Conservation (phyloP, 1,140 invertebrate species). For the Notospermus geniculatus region DNA sequence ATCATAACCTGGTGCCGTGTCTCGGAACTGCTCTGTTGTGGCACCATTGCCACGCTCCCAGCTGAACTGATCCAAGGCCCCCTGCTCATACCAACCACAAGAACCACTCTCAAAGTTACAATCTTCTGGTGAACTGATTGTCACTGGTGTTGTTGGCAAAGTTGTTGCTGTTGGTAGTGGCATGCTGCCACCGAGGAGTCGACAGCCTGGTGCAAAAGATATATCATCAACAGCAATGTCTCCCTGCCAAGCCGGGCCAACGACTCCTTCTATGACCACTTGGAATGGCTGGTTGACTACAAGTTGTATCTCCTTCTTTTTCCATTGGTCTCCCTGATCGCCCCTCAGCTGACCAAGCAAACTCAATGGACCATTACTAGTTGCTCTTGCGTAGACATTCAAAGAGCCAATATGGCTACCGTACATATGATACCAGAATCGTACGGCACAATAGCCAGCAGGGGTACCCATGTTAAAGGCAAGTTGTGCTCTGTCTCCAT, state of each 20-base stretch:
- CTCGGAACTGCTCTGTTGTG: conserved; percentile 14
- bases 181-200: too few relatives aligned
- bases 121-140: conserved; percentile 5
- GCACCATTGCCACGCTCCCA: conserved; percentile 31
- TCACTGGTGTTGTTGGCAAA: conserved; percentile 4
- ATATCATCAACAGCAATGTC: conserved; percentile 76
- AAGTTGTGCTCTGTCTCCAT: conserved; percentile 7
- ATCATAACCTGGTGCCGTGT: conserved; percentile 30
- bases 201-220: conserved; percentile 46
- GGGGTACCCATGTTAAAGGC: neutral
- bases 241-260: conserved; percentile 68
- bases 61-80: conserved; percentile 28
- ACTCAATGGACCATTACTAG: neutral
- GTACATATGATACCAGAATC: conserved; percentile 22
- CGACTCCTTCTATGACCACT: conserved; percentile 61
- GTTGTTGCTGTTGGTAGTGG: conserved; percentile 11
- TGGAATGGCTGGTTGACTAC: conserved; percentile 20
- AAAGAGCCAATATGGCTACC: conserved; percentile 17
- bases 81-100: conserved; percentile 34
- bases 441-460: conserved; percentile 3
- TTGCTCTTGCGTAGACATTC: conserved; percentile 13
- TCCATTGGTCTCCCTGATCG: conserved; percentile 15
- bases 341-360: conserved; percentile 6
- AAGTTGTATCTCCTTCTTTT: conserved; percentile 19
- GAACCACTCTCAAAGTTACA: conserved; percentile 36